phyloP scores from a whole-genome alignment of 2,888 invertebrate species.

The Tanytarsus gracilentus region DNA sequence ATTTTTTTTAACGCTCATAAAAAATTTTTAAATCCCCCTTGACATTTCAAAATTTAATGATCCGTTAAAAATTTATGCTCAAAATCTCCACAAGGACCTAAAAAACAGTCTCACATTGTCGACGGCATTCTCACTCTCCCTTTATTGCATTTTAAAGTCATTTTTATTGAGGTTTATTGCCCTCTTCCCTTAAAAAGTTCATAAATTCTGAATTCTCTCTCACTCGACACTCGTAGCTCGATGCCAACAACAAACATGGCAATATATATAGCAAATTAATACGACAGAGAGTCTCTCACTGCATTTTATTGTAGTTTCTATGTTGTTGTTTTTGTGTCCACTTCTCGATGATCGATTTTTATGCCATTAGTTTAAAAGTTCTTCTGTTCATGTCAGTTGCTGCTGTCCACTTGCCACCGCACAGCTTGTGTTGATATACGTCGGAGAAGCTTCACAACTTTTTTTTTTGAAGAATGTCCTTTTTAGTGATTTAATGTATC shows the following conservation, averaged over 20 bases:
- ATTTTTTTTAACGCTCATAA: too few relatives aligned
- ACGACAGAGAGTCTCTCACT: constrained; percentile 5
- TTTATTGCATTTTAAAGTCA: neutral
- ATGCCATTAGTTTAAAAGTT: neutral
- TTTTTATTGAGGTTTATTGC: neutral
- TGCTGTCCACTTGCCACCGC: too few relatives aligned
- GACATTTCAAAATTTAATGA: neutral
- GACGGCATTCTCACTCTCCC: too few relatives aligned
- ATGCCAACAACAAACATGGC: neutral
- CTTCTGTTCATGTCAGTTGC: neutral
- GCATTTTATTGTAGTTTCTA: constrained; percentile 24
- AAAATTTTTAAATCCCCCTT: too few relatives aligned
- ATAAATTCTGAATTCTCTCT: neutral
- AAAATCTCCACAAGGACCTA: too few relatives aligned
- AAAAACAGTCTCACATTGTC: too few relatives aligned
- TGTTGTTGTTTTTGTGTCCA: neutral
- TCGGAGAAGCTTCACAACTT: too few relatives aligned
- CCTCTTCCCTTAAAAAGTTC: neutral
- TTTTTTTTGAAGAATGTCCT: too few relatives aligned
- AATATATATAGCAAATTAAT: constrained; percentile 18
- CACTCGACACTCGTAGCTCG: neutral
- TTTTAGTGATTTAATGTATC: too few relatives aligned
- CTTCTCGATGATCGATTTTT: constrained; percentile 22
- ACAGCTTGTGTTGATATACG: too few relatives aligned
- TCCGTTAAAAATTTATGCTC: too few relatives aligned